Evolutionary conservation across 2,113 vertebrate species (phyloP).

Genomic region (Oriolus oriolus): DNA sequence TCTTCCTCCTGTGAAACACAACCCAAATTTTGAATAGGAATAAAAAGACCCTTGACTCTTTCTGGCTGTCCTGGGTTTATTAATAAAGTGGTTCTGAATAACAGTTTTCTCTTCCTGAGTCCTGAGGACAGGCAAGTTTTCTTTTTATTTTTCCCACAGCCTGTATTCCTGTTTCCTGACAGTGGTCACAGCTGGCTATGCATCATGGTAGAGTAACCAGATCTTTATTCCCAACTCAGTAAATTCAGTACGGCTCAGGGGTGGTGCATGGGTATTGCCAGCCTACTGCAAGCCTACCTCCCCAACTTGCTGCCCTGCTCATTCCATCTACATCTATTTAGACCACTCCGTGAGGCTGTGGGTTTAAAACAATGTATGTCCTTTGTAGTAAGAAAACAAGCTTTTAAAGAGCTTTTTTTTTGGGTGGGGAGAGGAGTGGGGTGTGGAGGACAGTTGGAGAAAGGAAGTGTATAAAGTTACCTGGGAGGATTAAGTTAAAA

Average conservation of each 20-base stretch:
- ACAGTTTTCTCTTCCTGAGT: not conserved
- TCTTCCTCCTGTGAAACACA: not conserved
- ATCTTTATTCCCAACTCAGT: not conserved
- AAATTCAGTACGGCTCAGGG: not conserved
- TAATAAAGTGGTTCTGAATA: not conserved
- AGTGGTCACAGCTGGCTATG: not conserved
- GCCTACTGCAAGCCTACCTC: not conserved
- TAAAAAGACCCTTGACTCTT: not conserved
- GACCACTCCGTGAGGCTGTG: not conserved
- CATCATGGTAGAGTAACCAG: not conserved
- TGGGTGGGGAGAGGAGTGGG: rapidly evolving
- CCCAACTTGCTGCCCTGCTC: not conserved
- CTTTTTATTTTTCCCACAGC: not conserved
- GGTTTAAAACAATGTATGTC: not conserved
- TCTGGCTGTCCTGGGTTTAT: not conserved
- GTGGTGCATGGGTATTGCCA: not conserved
- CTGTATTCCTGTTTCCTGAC: not conserved
- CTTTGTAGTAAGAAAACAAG: not conserved
- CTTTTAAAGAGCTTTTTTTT: not conserved
- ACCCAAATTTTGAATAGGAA: not conserved
- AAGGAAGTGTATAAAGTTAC: not conserved
- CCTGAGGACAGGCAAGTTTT: not conserved
- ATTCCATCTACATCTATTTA: not conserved
- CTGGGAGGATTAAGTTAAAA: not conserved
- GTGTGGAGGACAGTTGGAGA: not conserved